phyloP scores from a whole-genome alignment of 2,113 vertebrate species.

The Plestiodon gilberti region DNA sequence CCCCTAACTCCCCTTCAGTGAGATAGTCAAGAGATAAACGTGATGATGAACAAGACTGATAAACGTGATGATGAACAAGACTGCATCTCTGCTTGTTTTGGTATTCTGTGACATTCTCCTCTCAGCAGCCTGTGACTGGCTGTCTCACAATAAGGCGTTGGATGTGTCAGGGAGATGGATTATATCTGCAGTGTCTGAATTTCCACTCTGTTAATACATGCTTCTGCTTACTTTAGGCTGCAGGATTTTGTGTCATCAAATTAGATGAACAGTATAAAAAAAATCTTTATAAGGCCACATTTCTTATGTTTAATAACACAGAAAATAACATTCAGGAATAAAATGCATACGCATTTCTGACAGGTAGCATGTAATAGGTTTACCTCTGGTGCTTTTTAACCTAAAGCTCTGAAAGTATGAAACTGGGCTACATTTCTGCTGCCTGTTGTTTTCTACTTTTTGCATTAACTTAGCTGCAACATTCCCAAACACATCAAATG shows the following conservation, averaged over 20 bases:
- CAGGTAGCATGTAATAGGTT: slow-evolving; percentile 35
- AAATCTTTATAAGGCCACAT: slow-evolving; percentile 35
- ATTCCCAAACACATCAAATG: not conserved
- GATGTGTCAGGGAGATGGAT: slow-evolving; percentile 96
- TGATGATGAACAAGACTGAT: slow-evolving; percentile 56
- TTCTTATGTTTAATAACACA: slow-evolving; percentile 51
- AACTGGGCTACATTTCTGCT: not conserved
- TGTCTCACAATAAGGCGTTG: slow-evolving; percentile 89
- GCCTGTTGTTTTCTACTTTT: not conserved
- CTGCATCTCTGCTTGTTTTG: slow-evolving; percentile 73
- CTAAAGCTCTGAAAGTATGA: not conserved
- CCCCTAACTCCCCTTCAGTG: slow-evolving; percentile 37
- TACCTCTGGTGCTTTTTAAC: slow-evolving; percentile 30
- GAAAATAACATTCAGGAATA: slow-evolving; percentile 55
- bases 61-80: slow-evolving; percentile 59
- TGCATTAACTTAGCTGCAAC: not conserved
- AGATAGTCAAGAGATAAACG: slow-evolving; percentile 62
- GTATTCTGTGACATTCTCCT: slow-evolving; percentile 90
- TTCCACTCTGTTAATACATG: slow-evolving; percentile 63
- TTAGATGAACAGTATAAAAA: slow-evolving; percentile 47
- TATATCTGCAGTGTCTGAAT: slow-evolving; percentile 87
- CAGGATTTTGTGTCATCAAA: slow-evolving; percentile 57
- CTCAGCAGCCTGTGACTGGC: slow-evolving; percentile 85
- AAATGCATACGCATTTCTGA: slow-evolving; percentile 44
- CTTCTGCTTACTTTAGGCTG: slow-evolving; percentile 62